A percentile compares a stretch with the other conserved stretches of the same genome.
These are phyloP conservation scores for Agrenia bidenticulata DNA, from an alignment of 2,888 invertebrate genomes.

Conservation along the genomic window DNA sequence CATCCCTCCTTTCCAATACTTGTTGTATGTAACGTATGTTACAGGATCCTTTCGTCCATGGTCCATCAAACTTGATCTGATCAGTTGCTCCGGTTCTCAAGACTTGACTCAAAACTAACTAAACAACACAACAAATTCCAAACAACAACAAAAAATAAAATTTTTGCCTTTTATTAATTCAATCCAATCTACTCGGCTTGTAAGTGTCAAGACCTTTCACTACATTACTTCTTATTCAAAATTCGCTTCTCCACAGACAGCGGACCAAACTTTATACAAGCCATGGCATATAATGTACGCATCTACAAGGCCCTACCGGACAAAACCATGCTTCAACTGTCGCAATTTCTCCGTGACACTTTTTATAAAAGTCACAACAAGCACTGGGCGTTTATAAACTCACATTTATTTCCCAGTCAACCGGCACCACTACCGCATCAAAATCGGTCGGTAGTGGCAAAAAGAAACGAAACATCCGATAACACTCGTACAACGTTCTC, in stretches of 20 bases:
- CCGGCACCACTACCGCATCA: neutral
- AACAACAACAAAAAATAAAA: neutral
- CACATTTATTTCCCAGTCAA: conserved; percentile 13
- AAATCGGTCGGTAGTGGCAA: no score
- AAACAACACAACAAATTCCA: no score
- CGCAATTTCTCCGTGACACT: conserved; percentile 8
- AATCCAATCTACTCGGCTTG: neutral
- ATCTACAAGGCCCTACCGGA: no score
- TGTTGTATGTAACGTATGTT: no score
- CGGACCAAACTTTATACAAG: neutral
- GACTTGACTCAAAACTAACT: no score
- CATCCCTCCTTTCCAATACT: no score
- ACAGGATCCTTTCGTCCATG: no score
- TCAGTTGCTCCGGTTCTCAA: no score
- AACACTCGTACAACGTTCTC: no score
- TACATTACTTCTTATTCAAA: conserved; percentile 12
- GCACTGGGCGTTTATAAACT: conserved; percentile 14
- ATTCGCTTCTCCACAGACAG: conserved; percentile 2
- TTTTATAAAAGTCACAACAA: conserved; percentile 22
- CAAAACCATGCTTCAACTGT: conserved; percentile 7
- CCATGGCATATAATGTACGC: no score
- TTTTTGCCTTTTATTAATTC: neutral
- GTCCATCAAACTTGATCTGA: no score
- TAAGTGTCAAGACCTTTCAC: conserved; percentile 9
- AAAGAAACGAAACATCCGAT: no score